Percentiles rank a stretch among this genome's conserved stretches.
phyloP scores from a whole-genome alignment of 2,113 vertebrate species.

The Callithrix jacchus region DNA sequence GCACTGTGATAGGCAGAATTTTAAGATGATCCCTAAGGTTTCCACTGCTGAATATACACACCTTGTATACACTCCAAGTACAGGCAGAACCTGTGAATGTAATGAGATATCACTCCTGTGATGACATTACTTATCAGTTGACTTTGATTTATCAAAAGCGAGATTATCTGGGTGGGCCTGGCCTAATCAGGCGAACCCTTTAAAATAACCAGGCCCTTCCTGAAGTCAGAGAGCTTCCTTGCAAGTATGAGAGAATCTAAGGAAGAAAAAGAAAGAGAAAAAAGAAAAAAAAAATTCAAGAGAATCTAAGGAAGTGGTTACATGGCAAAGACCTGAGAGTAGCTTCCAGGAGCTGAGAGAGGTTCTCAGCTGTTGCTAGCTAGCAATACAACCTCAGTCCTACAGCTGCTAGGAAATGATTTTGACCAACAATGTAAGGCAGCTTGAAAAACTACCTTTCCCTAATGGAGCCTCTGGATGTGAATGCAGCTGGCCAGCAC shows the following conservation, averaged over 20 bases:
- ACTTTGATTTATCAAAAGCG: not conserved
- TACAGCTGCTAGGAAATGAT: not conserved
- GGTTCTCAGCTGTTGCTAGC: not conserved
- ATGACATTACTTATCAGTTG: not conserved
- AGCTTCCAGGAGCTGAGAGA: not conserved
- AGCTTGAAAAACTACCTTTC: not conserved
- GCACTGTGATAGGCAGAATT: not conserved
- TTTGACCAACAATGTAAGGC: not conserved
- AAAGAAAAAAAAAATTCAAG: not conserved
- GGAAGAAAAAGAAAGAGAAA: too few relatives aligned
- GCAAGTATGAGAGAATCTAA: not conserved
- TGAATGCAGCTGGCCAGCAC: not conserved
- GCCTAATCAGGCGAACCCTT: not conserved
- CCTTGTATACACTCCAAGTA: not conserved
- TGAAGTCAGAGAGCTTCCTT: not conserved
- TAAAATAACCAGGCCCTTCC: not conserved
- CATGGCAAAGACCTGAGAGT: not conserved
- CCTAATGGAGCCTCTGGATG: not conserved
- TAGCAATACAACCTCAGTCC: not conserved
- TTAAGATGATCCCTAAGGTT: not conserved
- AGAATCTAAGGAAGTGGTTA: not conserved
- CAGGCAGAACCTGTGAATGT: not conserved
- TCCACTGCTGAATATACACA: too few relatives aligned
- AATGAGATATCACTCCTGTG: not conserved
- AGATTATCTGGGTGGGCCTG: not conserved